Evolutionary conservation across 2,113 vertebrate genomes (phyloP).

Genomic region (Panthera tigris): DNA sequence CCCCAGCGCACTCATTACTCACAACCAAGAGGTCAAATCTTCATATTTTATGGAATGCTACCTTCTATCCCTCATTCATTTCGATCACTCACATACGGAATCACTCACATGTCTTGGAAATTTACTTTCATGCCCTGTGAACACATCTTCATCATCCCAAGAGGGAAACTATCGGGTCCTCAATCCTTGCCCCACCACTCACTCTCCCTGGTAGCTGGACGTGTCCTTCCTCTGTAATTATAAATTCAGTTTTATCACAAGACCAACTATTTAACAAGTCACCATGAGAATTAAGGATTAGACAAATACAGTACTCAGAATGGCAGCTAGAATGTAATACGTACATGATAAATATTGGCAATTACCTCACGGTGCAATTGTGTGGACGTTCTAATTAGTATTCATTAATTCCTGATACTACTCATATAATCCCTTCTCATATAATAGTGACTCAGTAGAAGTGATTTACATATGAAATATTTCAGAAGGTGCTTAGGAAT

Average conservation of each 20-base stretch:
- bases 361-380: no score
- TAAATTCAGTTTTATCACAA: neutral
- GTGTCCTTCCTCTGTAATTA: neutral
- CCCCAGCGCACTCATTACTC: neutral
- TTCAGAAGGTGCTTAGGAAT: neutral
- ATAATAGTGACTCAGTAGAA: neutral
- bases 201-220: neutral
- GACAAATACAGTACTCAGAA: rapidly evolving
- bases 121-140: neutral
- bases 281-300: neutral
- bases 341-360: neutral
- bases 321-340: neutral
- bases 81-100: rapidly evolving
- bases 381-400: neutral
- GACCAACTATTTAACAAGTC: neutral
- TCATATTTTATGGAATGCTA: neutral
- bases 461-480: neutral
- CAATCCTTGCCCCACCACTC: no score
- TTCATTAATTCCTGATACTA: neutral
- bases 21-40: rapidly evolving
- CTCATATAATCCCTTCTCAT: neutral
- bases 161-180: rapidly evolving
- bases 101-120: neutral
- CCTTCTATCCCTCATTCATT: neutral
- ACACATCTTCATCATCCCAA: no score